Evolutionary conservation across 2,797 vertebrate genomes (phyloP).

Genomic region (Telmatherina bonti): DNA sequence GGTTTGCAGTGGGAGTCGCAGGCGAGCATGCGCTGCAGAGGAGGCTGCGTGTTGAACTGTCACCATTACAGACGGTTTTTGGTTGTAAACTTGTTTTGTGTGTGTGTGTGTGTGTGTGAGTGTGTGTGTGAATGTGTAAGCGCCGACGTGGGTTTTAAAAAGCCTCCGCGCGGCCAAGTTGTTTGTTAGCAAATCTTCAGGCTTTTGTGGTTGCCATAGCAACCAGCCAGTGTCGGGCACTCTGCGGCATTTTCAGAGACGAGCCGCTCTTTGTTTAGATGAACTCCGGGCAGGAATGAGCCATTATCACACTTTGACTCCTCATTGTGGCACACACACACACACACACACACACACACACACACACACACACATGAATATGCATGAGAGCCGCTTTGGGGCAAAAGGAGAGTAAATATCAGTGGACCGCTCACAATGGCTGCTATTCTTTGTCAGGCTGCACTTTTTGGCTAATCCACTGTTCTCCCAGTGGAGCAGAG

Average conservation of each 20-base stretch:
- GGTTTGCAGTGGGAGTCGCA: background rate
- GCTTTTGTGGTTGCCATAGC: constrained; percentile 66
- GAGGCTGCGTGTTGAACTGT: background rate
- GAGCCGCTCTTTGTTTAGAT: constrained; percentile 50
- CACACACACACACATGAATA: constrained; percentile 54
- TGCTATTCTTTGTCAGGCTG: constrained; percentile 53
- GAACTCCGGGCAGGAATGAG: constrained; percentile 54
- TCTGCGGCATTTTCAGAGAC: constrained; percentile 70
- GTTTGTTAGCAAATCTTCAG: constrained; percentile 71
- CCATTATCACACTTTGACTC: constrained; percentile 57
- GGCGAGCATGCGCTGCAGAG: background rate
- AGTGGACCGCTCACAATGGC: constrained; percentile 47
- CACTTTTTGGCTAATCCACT: constrained; percentile 28
- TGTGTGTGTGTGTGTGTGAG: constrained; percentile 7
- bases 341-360: no score
- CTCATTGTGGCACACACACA: constrained; percentile 33
- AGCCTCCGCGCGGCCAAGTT: constrained; percentile 42
- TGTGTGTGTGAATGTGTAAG: background rate
- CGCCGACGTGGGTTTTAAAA: constrained; percentile 21
- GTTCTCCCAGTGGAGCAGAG: constrained; percentile 27
- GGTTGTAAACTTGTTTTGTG: constrained; percentile 40
- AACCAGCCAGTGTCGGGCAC: constrained; percentile 56
- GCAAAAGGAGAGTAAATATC: constrained; percentile 59
- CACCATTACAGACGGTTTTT: constrained; percentile 17
- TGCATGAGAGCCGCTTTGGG: constrained; percentile 49